A percentile compares a stretch with the other conserved stretches of the same genome.
Conservation (phyloP, 2,797 vertebrate genomes). For the Cyclopterus lumpus region DNA sequence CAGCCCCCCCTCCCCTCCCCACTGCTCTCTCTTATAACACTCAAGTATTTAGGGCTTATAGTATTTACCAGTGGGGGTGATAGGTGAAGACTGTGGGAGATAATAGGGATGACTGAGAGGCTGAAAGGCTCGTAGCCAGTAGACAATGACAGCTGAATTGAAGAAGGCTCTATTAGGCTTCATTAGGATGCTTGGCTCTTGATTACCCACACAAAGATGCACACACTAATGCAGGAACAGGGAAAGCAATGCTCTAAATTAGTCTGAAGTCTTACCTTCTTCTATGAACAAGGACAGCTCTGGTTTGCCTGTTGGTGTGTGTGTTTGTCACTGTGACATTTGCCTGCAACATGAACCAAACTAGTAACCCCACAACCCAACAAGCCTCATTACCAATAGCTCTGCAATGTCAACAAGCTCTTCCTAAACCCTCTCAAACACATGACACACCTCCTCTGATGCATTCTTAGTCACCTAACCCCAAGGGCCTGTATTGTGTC, state of each 20-base stretch:
- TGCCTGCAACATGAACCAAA: conserved; percentile 45
- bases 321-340: conserved; percentile 24
- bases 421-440: conserved; percentile 55
- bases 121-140: conserved; percentile 70
- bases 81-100: conserved; percentile 72
- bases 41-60: conserved; percentile 66
- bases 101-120: conserved; percentile 73
- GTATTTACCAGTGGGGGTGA: conserved; percentile 72
- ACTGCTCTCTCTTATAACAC: conserved; percentile 44
- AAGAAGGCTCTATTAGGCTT: conserved; percentile 70
- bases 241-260: conserved; percentile 23
- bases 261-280: conserved; percentile 2
- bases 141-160: conserved; percentile 67
- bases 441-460: conserved; percentile 45
- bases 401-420: conserved; percentile 71
- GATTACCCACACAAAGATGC: conserved; percentile 39
- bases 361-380: conserved; percentile 47
- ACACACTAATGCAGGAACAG: conserved; percentile 12
- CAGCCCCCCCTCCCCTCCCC: background rate
- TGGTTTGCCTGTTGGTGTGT: conserved; percentile 8
- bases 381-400: conserved; percentile 57
- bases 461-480: conserved; percentile 71
- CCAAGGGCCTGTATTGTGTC: conserved; percentile 72
- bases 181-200: conserved; percentile 61
- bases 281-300: background rate